phyloP scores from a whole-genome alignment of 2,888 invertebrate genomes.

The Crepidodera aurea region DNA sequence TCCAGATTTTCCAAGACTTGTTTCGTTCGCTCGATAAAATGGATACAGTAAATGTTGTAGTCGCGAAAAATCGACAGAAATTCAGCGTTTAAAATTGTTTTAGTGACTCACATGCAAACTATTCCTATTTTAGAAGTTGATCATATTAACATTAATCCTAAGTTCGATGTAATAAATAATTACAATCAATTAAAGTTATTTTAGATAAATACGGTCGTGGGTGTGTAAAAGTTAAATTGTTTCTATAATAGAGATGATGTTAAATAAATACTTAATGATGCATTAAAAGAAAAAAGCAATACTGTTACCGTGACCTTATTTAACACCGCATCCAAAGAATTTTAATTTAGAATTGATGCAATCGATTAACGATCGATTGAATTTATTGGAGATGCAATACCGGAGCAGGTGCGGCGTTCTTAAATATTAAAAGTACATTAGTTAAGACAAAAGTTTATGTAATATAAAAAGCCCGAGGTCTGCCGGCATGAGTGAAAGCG shows the following conservation, averaged over 20 bases:
- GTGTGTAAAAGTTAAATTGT: neutral
- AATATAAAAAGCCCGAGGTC: neutral
- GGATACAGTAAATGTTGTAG: too few relatives aligned
- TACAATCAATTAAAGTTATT: neutral
- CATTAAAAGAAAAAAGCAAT: neutral
- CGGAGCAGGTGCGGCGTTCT: neutral
- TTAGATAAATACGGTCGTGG: neutral
- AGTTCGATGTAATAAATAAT: neutral
- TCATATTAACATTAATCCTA: neutral
- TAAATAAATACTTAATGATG: neutral
- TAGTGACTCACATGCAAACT: too few relatives aligned
- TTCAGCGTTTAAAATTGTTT: too few relatives aligned
- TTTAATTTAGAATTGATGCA: neutral
- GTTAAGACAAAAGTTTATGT: neutral
- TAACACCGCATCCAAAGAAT: neutral
- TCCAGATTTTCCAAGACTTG: too few relatives aligned
- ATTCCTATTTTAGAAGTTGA: neutral
- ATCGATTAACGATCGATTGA: neutral
- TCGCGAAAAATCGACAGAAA: too few relatives aligned
- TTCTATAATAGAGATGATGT: neutral
- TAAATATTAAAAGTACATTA: constrained; percentile 6
- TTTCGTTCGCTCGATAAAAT: too few relatives aligned
- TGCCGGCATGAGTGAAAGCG: neutral
- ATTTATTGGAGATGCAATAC: neutral
- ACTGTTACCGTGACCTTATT: constrained; percentile 4